These are phyloP conservation scores for Chrysogorgia sp. DNA, from an alignment of 92 coral and sea anemone species.

Conservation along the genomic window DNA sequence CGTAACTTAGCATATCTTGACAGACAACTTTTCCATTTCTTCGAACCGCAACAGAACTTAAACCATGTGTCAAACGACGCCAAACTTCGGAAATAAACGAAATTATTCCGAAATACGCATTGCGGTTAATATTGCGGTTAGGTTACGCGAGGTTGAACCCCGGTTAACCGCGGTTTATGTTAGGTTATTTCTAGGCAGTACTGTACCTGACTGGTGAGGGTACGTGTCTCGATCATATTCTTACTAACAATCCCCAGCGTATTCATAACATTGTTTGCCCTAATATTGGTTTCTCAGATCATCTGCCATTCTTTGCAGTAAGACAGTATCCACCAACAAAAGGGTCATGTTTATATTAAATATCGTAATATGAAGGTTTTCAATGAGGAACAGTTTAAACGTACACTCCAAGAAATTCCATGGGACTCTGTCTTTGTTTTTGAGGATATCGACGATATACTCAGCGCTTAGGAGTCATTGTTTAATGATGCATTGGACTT, in stretches of 20 bases:
- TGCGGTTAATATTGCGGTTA: too few species aligned
- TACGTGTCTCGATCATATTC: too few species aligned
- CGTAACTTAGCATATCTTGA: too few species aligned
- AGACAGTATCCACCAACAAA: slow-evolving; percentile 5
- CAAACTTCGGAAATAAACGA: too few species aligned
- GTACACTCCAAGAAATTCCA: slow-evolving; percentile 25
- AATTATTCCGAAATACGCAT: too few species aligned
- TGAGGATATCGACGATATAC: slow-evolving; percentile 36
- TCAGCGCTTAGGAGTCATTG: slow-evolving; percentile 34
- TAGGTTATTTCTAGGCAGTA: too few species aligned
- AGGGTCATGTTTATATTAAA: slow-evolving; percentile 16
- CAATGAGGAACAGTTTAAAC: slow-evolving; percentile 30
- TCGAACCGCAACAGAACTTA: too few species aligned
- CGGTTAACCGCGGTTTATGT: too few species aligned
- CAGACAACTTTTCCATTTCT: too few species aligned
- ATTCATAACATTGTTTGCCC: not conserved
- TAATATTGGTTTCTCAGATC: slow-evolving; percentile 39
- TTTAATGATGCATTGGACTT: slow-evolving; percentile 12
- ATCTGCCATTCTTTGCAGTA: slow-evolving; percentile 38
- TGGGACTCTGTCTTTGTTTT: slow-evolving; percentile 45
- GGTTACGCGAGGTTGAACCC: too few species aligned
- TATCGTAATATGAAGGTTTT: slow-evolving; percentile 40
- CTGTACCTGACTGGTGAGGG: too few species aligned
- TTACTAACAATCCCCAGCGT: slow-evolving; percentile 24
- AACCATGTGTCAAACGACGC: too few species aligned